Evolutionary conservation across 1,140 invertebrate genomes (phyloP), one percentile per base, ranked within the genome.

Genomic region (Drosophila arawakana): DNA sequence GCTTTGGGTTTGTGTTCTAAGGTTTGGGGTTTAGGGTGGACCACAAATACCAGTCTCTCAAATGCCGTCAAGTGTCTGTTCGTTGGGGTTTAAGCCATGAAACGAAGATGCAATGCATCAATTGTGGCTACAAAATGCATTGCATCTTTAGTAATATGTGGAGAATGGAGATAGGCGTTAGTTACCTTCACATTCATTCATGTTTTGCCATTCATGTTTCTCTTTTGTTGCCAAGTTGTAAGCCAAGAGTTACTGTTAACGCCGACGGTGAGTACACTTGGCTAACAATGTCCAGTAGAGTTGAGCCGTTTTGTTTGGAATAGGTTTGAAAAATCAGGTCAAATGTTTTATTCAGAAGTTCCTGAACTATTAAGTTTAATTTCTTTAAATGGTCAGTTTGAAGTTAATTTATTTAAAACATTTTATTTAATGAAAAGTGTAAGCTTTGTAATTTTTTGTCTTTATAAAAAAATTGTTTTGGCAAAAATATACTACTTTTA

Each of bases 1-100:
- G 50, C 35, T 41, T 41, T 10, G 39, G 39, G 9, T 41, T 41
- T 41, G 39, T 2, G 39, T 10, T 41, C 3, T 5, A 30, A 4
- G 39, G 39, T 10, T 41, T 11, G 39, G 39, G 39, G 39, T 41
- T 41, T 54, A 34, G 50, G 34, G 50, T 54, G 50, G 35, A 54
- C 50, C 50, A 34, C 50, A 54, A 54, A 34, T 54, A 54, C 50
- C 50, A 30, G 50, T 34, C 25, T 5, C 25, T 5, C 25, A 30
- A 54, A 54, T 54, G 50, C 50, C 50, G 50, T 54, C 50, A 54
- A 54, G 50, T 54, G 50, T 11, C 50, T 54, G n/a, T 30, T n/a
- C 50, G 50, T 54, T 54, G 50, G 50, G 34, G 9, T 37, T 54
- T 34, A 15, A 30, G 50, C 7, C 50, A 34, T 54, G n/a, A 54